These are phyloP conservation scores for Meliscaeva auricollis DNA, from an alignment of 2,888 invertebrate genomes.

Conservation along the genomic window DNA sequence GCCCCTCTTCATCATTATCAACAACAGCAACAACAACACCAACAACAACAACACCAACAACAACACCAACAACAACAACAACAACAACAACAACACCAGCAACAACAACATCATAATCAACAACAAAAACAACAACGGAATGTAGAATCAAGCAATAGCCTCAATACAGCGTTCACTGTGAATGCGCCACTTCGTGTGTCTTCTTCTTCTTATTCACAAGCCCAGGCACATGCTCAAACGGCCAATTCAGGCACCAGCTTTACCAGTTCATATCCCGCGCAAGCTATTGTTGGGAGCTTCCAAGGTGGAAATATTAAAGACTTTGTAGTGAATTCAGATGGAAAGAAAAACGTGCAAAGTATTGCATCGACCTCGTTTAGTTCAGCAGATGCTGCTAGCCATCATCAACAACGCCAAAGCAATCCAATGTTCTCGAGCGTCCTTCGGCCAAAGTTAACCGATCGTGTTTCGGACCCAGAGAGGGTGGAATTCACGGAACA, in stretches of 20 bases:
- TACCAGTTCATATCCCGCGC: constrained; percentile 66
- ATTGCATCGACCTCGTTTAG: constrained; percentile 77
- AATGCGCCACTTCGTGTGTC: constrained; percentile 66
- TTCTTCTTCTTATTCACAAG: constrained; percentile 44
- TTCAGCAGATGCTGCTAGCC: constrained; percentile 58
- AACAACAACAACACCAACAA: constrained; percentile 44
- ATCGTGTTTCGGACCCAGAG: constrained; percentile 78
- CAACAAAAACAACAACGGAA: constrained; percentile 35
- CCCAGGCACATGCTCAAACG: constrained; percentile 77
- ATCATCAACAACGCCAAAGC: constrained; percentile 44
- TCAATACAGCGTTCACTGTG: constrained; percentile 67
- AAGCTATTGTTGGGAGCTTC: constrained; percentile 78
- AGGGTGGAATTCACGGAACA: constrained; percentile 83
- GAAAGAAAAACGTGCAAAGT: constrained; percentile 81
- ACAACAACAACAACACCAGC: constrained; percentile 62
- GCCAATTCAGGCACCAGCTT: constrained; percentile 77
- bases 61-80: constrained; percentile 37
- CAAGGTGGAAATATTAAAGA: constrained; percentile 80
- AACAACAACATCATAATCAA: constrained; percentile 19
- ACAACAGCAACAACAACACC: constrained; percentile 59
- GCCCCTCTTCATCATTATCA: constrained; percentile 76
- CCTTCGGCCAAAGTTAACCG: constrained; percentile 49
- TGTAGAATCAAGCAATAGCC: constrained; percentile 21
- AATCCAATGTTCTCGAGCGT: constrained; percentile 59
- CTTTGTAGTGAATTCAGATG: constrained; percentile 81